phyloP scores from a whole-genome alignment of 2,113 vertebrate genomes.

The Ornithorhynchus anatinus region DNA sequence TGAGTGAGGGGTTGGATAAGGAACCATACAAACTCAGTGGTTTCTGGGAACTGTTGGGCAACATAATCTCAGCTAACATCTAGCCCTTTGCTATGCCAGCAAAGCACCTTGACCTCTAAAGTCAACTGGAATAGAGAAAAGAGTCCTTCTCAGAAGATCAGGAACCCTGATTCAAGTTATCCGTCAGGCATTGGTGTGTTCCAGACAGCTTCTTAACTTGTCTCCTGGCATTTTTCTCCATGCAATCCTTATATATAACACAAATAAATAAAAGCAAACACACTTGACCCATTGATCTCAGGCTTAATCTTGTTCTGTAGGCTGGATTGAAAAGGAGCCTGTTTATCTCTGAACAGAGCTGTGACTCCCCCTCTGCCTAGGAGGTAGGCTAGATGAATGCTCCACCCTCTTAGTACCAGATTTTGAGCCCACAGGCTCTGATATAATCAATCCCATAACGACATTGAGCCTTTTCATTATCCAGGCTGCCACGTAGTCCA shows the following conservation, averaged over 20 bases:
- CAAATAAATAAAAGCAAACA: background rate
- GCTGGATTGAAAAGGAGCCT: conserved; percentile 3
- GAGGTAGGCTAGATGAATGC: background rate
- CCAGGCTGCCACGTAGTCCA: background rate
- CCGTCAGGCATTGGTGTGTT: too few species aligned
- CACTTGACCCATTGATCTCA: background rate
- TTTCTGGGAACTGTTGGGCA: too few species aligned
- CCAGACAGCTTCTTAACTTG: too few species aligned
- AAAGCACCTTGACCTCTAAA: too few species aligned
- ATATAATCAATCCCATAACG: background rate
- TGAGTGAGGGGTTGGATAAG: too few species aligned
- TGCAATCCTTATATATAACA: background rate
- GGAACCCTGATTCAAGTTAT: too few species aligned
- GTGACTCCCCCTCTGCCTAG: background rate
- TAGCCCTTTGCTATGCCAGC: too few species aligned
- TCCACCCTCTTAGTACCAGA: background rate
- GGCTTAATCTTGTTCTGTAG: background rate
- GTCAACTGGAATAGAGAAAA: too few species aligned
- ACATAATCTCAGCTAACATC: too few species aligned
- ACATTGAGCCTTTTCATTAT: background rate
- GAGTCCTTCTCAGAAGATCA: too few species aligned
- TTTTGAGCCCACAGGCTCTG: background rate
- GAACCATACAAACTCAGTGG: too few species aligned
- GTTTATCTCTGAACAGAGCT: conserved; percentile 20
- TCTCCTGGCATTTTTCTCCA: too few species aligned